Evolutionary conservation across 2,113 vertebrate species (phyloP).

Genomic region (Poicephalus gulielmi): DNA sequence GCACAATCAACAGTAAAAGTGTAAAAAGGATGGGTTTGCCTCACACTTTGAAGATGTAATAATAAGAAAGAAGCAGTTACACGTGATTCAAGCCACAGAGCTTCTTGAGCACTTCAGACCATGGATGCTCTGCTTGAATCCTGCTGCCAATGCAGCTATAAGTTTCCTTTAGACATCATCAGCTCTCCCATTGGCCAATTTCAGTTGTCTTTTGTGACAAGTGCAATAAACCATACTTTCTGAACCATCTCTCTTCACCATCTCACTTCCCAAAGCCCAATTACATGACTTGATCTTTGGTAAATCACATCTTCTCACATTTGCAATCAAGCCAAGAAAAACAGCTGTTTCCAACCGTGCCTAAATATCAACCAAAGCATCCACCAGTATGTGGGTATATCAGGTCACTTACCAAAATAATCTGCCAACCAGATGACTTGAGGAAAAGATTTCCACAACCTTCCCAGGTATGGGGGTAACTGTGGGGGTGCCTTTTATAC

Average conservation of each 20-base stretch:
- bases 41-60: background rate
- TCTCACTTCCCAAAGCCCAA: background rate
- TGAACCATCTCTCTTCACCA: background rate
- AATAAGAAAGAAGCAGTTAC: background rate
- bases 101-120: background rate
- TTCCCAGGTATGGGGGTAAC: background rate
- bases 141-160: background rate
- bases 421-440: background rate
- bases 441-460: background rate
- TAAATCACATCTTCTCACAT: background rate
- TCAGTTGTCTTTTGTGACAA: background rate
- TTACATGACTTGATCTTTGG: background rate
- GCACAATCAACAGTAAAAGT: background rate
- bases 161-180: background rate
- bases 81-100: background rate
- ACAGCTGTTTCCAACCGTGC: background rate
- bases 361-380: background rate
- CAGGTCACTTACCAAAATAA: background rate
- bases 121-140: background rate
- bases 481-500: background rate
- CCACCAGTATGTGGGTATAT: accelerated
- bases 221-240: background rate
- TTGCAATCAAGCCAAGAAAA: background rate
- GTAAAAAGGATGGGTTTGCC: background rate
- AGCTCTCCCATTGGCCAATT: background rate